A percentile compares a stretch with the other conserved stretches of the same genome.
phyloP scores from a whole-genome alignment of 2,113 vertebrate genomes.

The Pogonocichla stellata region DNA sequence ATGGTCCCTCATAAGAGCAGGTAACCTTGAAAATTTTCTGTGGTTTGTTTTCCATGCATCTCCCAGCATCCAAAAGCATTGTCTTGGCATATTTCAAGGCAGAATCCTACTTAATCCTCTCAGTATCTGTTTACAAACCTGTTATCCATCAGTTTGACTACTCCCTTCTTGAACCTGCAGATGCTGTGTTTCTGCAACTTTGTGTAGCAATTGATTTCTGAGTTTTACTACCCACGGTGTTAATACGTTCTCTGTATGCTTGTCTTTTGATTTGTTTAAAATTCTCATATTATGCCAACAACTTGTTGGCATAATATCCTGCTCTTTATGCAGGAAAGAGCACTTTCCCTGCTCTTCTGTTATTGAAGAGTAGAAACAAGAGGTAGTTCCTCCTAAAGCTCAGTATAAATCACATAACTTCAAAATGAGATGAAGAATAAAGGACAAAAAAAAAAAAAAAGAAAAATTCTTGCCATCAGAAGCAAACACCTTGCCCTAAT shows the following conservation, averaged over 20 bases:
- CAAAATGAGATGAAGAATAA: not conserved
- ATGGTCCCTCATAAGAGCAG: not conserved
- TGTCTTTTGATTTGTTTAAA: not conserved
- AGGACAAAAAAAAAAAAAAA: accelerated
- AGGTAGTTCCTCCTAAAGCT: not conserved
- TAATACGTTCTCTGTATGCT: not conserved
- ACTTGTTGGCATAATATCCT: too few species aligned
- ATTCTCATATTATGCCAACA: not conserved
- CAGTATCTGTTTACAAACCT: not conserved
- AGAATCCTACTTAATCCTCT: not conserved
- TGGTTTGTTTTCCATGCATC: not conserved
- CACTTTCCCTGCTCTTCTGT: not conserved
- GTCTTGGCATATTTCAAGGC: not conserved
- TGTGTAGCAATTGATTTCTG: not conserved
- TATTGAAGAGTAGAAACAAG: not conserved
- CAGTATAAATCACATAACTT: not conserved
- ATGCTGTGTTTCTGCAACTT: not conserved
- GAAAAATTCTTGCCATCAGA: not conserved
- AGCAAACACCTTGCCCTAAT: not conserved
- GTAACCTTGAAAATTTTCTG: not conserved
- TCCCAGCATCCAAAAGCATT: not conserved
- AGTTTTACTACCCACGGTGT: not conserved
- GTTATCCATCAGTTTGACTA: not conserved
- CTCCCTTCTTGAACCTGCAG: not conserved
- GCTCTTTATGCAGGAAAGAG: too few species aligned